These are phyloP conservation scores for Drosophila nikananu DNA, from an alignment of 1,140 invertebrate species.

Conservation along the genomic window DNA sequence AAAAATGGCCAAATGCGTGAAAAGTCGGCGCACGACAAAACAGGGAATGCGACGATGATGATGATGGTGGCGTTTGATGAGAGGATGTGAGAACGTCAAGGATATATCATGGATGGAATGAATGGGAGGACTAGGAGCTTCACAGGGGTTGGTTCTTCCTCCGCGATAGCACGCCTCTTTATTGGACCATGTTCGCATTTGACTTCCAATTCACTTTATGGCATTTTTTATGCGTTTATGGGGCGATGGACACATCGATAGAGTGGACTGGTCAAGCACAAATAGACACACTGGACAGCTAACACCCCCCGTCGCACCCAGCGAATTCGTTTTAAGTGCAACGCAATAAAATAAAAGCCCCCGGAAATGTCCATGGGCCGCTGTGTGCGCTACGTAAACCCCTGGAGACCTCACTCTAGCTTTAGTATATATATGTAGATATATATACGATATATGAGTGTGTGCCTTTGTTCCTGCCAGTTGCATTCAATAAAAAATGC, in stretches of 20 bases:
- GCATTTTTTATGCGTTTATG: constrained; percentile 78
- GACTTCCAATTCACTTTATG: constrained; percentile 83
- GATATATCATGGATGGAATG: not conserved
- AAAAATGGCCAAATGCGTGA: constrained; percentile 39
- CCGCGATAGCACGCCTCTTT: constrained; percentile 40
- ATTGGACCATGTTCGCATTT: constrained; percentile 69
- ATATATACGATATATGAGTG: not conserved
- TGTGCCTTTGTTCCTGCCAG: constrained; percentile 6
- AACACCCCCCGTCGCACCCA: constrained; percentile 10
- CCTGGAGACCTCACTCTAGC: constrained; percentile 3
- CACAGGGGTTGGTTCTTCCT: not conserved
- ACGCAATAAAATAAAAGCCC: constrained; percentile 78
- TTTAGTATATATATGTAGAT: not conserved
- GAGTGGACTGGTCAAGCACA: constrained; percentile 10
- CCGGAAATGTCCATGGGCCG: constrained; percentile 32
- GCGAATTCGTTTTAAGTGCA: constrained; percentile 77
- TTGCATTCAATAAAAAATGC: constrained; percentile 33
- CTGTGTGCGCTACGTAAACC: not conserved
- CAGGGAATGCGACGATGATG: not conserved
- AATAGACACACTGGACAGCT: constrained; percentile 25
- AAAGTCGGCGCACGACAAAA: not conserved
- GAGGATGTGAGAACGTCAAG: not conserved
- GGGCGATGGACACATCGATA: constrained; percentile 65
- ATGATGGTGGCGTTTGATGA: not conserved
- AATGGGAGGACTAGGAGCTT: not conserved